Percentiles rank a stretch among this genome's conserved stretches.
Conservation (phyloP, 2,797 vertebrate species). For the Pipistrellus pygmaeus region DNA sequence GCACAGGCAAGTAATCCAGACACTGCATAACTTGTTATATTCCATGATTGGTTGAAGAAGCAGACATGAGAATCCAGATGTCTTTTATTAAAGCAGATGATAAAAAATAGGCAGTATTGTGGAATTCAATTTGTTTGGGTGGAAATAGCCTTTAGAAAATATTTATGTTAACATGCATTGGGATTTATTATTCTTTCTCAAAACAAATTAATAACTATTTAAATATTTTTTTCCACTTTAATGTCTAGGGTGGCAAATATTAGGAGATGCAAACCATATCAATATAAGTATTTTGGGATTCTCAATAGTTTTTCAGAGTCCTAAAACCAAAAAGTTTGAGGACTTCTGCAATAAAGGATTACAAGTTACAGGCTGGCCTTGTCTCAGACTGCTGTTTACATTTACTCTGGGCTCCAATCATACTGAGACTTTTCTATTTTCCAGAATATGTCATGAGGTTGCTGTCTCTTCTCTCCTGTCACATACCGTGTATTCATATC, state of each 20-base stretch:
- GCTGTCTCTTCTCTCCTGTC: neutral
- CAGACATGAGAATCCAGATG: slow-evolving; percentile 64
- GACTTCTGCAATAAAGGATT: neutral
- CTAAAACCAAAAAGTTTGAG: slow-evolving; percentile 47
- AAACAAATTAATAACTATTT: neutral
- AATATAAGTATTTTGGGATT: neutral
- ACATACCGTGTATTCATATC: neutral
- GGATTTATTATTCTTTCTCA: neutral
- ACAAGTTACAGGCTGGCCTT: neutral
- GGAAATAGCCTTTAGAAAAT: slow-evolving; percentile 53
- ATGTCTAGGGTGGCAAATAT: slow-evolving; percentile 29
- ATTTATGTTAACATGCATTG: slow-evolving; percentile 19
- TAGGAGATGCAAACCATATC: slow-evolving; percentile 11
- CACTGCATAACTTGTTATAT: neutral
- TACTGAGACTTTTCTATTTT: neutral
- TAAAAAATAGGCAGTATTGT: slow-evolving; percentile 32
- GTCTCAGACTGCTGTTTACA: neutral
- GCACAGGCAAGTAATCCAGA: slow-evolving; percentile 6
- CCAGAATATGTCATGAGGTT: neutral
- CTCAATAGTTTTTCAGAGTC: slow-evolving; percentile 40
- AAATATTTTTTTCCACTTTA: slow-evolving; percentile 41
- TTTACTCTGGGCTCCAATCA: neutral
- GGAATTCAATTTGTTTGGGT: slow-evolving; percentile 22
- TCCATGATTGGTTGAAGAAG: slow-evolving; percentile 60
- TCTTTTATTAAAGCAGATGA: slow-evolving; percentile 59